Conservation (phyloP, 2,113 vertebrate genomes). For the Rousettus leschenaultii region DNA sequence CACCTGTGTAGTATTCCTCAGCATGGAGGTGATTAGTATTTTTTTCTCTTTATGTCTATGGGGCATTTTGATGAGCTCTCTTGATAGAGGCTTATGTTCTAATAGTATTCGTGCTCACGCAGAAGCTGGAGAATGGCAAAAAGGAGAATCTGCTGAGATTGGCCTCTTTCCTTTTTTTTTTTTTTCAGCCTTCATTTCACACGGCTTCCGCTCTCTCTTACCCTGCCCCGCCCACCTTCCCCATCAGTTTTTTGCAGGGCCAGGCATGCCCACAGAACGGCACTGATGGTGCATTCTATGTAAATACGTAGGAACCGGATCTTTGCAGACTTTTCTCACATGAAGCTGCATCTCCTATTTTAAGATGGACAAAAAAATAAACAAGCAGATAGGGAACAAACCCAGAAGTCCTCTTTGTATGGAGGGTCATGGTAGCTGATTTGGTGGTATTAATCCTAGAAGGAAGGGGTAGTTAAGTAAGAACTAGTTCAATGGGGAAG, state of each 20-base stretch:
- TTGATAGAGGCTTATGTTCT: neutral
- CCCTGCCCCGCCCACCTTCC: no score
- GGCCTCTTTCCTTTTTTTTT: neutral
- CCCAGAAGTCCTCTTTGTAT: neutral
- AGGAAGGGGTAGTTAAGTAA: neutral
- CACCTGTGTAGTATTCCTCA: neutral
- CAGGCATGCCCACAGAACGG: neutral
- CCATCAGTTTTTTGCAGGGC: neutral
- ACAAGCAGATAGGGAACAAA: neutral
- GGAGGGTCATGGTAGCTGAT: neutral
- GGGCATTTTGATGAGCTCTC: neutral
- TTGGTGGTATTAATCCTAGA: neutral
- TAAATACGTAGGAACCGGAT: neutral
- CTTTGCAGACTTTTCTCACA: neutral
- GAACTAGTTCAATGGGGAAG: neutral
- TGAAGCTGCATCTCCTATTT: neutral
- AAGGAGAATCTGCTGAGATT: neutral
- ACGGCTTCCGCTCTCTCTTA: neutral
- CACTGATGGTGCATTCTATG: neutral
- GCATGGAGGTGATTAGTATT: neutral
- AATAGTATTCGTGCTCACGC: neutral
- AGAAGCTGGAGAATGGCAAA: neutral
- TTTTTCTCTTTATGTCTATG: neutral
- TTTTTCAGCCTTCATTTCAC: no score
- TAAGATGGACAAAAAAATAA: neutral